Conservation (phyloP, 2,113 vertebrate genomes). For the Todiramphus chloris region DNA sequence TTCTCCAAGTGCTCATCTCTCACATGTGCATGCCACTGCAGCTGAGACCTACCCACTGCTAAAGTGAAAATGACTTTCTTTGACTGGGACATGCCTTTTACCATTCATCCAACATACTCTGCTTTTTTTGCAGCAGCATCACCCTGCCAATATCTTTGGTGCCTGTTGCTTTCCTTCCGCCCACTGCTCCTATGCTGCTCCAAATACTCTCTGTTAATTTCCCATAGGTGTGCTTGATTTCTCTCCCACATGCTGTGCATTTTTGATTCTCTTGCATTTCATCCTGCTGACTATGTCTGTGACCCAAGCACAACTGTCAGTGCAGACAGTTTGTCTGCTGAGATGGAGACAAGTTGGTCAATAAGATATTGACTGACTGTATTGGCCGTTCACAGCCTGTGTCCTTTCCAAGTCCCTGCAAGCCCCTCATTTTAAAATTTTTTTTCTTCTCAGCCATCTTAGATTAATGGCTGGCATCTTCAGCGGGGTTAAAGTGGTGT, state of each 20-base stretch:
- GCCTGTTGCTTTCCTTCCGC: neutral
- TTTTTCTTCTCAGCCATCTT: neutral
- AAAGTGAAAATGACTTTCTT: neutral
- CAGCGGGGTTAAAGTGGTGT: neutral
- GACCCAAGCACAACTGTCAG: neutral
- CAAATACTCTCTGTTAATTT: neutral
- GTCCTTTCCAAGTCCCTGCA: neutral
- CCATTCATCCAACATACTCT: neutral
- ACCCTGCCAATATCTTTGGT: neutral
- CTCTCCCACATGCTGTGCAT: neutral
- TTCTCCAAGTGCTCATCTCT: neutral
- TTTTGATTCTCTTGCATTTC: neutral
- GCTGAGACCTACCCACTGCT: neutral
- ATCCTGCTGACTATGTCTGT: neutral
- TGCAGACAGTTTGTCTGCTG: neutral
- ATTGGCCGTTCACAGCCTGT: neutral
- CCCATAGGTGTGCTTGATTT: neutral
- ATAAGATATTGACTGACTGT: neutral
- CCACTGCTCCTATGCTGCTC: neutral
- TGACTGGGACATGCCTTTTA: neutral
- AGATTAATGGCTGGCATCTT: neutral
- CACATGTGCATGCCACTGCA: neutral
- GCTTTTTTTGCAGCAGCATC: neutral
- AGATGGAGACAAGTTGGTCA: neutral
- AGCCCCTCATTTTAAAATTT: neutral